Evolutionary conservation across 37 sponge, comb jelly and placozoan species (phyloP), one percentile per base, ranked within the genome.

Genomic region (Geodia barretti): DNA sequence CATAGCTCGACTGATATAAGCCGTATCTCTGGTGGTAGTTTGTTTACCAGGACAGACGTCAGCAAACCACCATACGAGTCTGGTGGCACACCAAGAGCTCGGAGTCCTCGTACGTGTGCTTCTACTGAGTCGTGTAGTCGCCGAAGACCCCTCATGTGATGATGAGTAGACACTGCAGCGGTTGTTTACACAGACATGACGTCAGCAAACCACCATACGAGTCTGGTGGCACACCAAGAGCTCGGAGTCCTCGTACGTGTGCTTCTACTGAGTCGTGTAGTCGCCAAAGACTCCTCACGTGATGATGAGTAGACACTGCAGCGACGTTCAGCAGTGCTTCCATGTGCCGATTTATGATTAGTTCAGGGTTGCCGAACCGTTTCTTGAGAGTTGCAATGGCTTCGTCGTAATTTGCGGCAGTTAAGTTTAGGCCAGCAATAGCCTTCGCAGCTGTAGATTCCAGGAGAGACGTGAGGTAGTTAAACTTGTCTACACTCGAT

Each of bases 191-290:
- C 47, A 62, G 23, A 32, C 60, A 33, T 21, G 77, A 76, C 1
- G 77, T 32, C 5, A 76, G 38, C 4, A 76, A 20, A 24, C 77
- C 64, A n/a, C 77, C 77, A 61, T 76, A 76, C 2, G 77, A 76
- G 36, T 59, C 62, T 5, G 77, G 1, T 14, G 77, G 1, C 9
- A 76, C 77, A 31, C 63, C 77, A 8, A 76, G 38, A 24, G 37
- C 63, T 8, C 77, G 37, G 33, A 76, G 34, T 7, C 77, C 40
- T 24, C 63, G 24, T 40, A 82, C 67, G 4, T 82, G 35, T 11
- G 75, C 35, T 40, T 82, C 83, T 38, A 82, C 29, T 4, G 41
- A 30, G 31, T 82, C 83, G 39, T 82, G 62, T 75, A 82, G 62
- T 20, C 30, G 74, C 26, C 83, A 38, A 32, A 82, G 66, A 3